Evolutionary conservation across 1,140 invertebrate genomes (phyloP), one percentile per base, ranked within the genome.

Genomic region (Hyles vespertilio): DNA sequence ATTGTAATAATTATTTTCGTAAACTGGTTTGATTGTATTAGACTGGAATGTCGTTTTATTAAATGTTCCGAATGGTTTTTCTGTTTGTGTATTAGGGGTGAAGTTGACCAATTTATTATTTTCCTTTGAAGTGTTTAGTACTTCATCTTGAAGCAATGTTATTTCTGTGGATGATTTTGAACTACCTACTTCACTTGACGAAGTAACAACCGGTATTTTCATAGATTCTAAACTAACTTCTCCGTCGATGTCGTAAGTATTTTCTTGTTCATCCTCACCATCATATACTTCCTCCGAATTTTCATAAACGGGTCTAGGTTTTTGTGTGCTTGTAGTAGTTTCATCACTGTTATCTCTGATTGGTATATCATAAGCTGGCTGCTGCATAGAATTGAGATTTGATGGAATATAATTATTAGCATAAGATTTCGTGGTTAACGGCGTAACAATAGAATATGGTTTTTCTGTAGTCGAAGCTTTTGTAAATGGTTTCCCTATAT

Each of bases 211-310:
- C 36, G 88, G 87, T 44, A 89, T 63, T 74, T 86, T 89, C 74
- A 86, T 81, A 5, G 87, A 89, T 70, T 87, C 88, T 60, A 77
- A 81, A 65, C 84, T 84, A n/a, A 85, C 70, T 79, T 89, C 82
- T 46, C 85, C 86, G 57, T 80, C 78, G 32, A 65, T 62, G 57
- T 85, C 80, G 58, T 65, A 70, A 58, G 63, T 62, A 54, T 56
- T 70, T 58, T 84, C 74, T 62, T 40, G 5, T 65, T 76, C 72
- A 55, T 87, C 82, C 67, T 84, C 73, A 5, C 84, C 84, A 48
- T 89, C 84, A 64, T 82, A 87, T 59, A 89, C 77, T 79, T 87
- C 86, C 70, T 89, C 84, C 11, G 84, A 76, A 52, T 77, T 84
- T 73, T 89, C 86, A 66, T 79, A 87, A 34, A 86, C 69, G n/a